Conservation (phyloP, 2,113 vertebrate species). For the Apaloderma vittatum region DNA sequence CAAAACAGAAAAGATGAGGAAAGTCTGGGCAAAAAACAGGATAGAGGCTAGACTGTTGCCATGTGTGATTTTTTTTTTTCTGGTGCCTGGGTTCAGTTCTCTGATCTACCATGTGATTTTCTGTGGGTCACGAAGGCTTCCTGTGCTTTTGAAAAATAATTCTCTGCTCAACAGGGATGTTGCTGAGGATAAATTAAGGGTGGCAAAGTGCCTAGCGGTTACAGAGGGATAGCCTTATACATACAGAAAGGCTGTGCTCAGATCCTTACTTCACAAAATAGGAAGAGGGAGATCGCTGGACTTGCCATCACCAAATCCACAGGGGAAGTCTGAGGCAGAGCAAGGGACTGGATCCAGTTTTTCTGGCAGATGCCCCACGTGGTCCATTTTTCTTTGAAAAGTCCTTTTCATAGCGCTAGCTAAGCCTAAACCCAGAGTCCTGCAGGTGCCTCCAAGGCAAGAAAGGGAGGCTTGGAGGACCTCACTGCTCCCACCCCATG, state of each 20-base stretch:
- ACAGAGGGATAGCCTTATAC: background rate
- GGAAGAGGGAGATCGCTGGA: background rate
- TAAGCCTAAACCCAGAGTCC: background rate
- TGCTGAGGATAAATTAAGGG: background rate
- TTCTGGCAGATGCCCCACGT: background rate
- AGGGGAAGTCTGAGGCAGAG: background rate
- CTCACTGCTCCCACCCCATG: fast-evolving
- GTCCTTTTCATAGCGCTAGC: background rate
- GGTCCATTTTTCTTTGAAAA: background rate
- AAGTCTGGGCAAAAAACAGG: background rate
- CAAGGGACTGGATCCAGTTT: background rate
- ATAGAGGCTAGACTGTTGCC: background rate
- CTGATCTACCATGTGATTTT: background rate
- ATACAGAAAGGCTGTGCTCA: background rate
- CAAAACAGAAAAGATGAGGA: background rate
- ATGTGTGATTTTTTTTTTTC: background rate
- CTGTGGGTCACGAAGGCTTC: background rate
- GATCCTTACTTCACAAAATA: background rate
- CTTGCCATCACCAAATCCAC: background rate
- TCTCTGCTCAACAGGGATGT: background rate
- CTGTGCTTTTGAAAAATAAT: constrained; percentile 11
- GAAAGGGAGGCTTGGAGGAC: background rate
- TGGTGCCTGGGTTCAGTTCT: background rate
- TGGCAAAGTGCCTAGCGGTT: background rate
- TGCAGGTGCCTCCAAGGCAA: background rate